Percentiles rank a stretch among this genome's conserved stretches.
Conservation (phyloP, 2,888 invertebrate genomes). For the Cinara cedri region DNA sequence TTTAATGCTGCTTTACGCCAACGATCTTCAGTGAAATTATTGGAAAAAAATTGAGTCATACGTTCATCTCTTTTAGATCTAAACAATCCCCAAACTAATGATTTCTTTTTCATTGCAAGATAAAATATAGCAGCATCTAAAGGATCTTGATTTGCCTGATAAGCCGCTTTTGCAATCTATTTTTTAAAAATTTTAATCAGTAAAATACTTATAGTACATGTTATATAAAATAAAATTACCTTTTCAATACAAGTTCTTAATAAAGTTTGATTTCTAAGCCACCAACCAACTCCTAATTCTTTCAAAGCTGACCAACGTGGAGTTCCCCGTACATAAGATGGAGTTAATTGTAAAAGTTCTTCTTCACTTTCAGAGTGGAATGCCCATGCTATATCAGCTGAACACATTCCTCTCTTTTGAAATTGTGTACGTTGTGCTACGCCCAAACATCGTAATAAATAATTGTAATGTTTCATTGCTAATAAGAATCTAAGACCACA, state of each 20-base stretch:
- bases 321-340: slow-evolving; percentile 83
- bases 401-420: slow-evolving; percentile 84
- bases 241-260: slow-evolving; percentile 87
- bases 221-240: slow-evolving; percentile 62
- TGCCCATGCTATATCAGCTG: slow-evolving; percentile 96
- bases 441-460: slow-evolving; percentile 90
- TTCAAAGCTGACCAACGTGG: slow-evolving; percentile 89
- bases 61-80: slow-evolving; percentile 84
- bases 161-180: slow-evolving; percentile 87
- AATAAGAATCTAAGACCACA: slow-evolving; percentile 94
- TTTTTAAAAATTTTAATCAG: not conserved
- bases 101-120: slow-evolving; percentile 97
- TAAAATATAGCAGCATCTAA: slow-evolving; percentile 97
- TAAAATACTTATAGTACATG: not conserved
- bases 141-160: slow-evolving; percentile 90
- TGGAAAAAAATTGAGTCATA: slow-evolving; percentile 94
- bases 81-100: slow-evolving; percentile 93
- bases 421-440: slow-evolving; percentile 84
- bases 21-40: slow-evolving; percentile 89
- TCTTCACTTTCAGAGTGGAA: slow-evolving; percentile 98
- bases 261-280: slow-evolving; percentile 85
- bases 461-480: slow-evolving; percentile 97
- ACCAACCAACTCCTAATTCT: slow-evolving; percentile 94
- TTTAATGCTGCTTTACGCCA: slow-evolving; percentile 98
- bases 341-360: slow-evolving; percentile 87